phyloP scores from a whole-genome alignment of 2,113 vertebrate species.

The Trematocara macrostoma region DNA sequence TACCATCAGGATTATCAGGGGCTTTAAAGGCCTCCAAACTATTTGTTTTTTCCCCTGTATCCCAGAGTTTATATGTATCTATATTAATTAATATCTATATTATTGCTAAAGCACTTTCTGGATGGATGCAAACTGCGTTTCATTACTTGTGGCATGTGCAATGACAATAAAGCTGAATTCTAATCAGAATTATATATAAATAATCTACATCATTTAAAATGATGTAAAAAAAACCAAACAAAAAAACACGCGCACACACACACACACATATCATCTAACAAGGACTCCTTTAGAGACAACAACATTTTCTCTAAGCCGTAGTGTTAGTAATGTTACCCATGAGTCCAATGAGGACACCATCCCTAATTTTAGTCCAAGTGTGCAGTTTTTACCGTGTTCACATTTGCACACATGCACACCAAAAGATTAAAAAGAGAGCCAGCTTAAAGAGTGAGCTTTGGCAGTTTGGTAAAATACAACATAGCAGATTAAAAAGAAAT shows the following conservation, averaged over 20 bases:
- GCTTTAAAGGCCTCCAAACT: background rate
- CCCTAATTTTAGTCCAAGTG: background rate
- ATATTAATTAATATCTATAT: background rate
- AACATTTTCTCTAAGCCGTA: background rate
- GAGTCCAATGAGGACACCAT: background rate
- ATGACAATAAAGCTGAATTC: background rate
- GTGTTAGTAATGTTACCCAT: background rate
- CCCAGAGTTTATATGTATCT: rapidly evolving
- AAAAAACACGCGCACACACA: background rate
- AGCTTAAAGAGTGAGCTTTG: background rate
- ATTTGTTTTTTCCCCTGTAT: background rate
- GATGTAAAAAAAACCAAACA: background rate
- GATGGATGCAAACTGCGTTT: background rate
- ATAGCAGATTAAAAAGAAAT: background rate
- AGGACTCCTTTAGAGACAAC: background rate
- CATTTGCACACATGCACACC: background rate
- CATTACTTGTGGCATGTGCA: background rate
- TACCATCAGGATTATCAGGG: background rate
- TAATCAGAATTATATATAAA: background rate
- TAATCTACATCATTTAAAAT: rapidly evolving
- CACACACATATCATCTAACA: background rate
- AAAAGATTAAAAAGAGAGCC: rapidly evolving
- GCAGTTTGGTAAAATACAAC: background rate
- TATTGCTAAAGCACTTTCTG: background rate
- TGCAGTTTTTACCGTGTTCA: background rate